phyloP scores from a whole-genome alignment of 1,140 invertebrate genomes.

The Trichoplusia ni region DNA sequence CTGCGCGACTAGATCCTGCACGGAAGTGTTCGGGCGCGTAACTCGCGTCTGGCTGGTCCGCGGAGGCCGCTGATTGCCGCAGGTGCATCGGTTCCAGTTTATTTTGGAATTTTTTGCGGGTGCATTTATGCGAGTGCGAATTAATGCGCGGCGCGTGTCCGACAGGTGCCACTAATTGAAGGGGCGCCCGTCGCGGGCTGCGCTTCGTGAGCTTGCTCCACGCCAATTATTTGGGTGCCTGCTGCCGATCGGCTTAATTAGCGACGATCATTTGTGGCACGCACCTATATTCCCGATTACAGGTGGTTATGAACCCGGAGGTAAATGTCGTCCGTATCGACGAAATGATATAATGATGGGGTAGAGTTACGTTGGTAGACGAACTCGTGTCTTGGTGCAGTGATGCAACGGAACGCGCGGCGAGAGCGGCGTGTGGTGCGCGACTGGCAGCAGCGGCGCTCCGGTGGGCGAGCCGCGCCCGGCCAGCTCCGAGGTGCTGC shows the following conservation, averaged over 20 bases:
- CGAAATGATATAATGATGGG: conserved; percentile 13
- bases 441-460: conserved; percentile 53
- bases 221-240: conserved; percentile 75
- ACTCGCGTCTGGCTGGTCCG: conserved; percentile 35
- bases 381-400: conserved; percentile 18
- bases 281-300: conserved; percentile 61
- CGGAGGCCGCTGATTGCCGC: conserved; percentile 51
- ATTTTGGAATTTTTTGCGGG: conserved; percentile 71
- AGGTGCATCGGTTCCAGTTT: conserved; percentile 77
- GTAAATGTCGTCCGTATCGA: conserved; percentile 8
- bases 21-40: neutral
- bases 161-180: conserved; percentile 76
- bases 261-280: conserved; percentile 44
- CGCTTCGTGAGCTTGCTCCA: conserved; percentile 67
- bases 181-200: conserved; percentile 57
- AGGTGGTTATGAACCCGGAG: conserved; percentile 43
- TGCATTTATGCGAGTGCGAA: conserved; percentile 70
- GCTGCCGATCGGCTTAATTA: conserved; percentile 59
- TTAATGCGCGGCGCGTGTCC: conserved; percentile 72
- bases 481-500: conserved; percentile 60
- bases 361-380: conserved; percentile 9
- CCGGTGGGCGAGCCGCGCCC: conserved; percentile 60
- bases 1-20: conserved; percentile 13
- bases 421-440: conserved; percentile 51
- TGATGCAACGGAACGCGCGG: conserved; percentile 55